These are phyloP conservation scores for Micropoecilia bifurca DNA, from an alignment of 2,797 vertebrate species.

Conservation along the genomic window DNA sequence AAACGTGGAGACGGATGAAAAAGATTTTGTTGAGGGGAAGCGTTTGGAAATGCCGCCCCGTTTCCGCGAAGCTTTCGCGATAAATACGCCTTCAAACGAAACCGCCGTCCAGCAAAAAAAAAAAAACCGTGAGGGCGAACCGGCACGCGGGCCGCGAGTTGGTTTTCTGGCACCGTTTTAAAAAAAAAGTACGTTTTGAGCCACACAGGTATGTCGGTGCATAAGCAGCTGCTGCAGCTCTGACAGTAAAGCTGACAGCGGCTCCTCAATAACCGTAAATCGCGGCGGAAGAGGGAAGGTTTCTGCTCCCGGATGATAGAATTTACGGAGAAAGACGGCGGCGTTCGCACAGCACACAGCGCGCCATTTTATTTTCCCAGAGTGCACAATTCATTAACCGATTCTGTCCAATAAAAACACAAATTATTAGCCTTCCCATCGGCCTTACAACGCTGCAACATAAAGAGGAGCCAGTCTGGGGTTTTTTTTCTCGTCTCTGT, in stretches of 20 bases:
- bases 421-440: slow-evolving; percentile 35
- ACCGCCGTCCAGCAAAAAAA: neutral
- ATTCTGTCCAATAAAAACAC: slow-evolving; percentile 58
- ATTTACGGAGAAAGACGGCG: slow-evolving; percentile 57
- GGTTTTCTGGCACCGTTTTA: slow-evolving; percentile 1
- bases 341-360: slow-evolving; percentile 61
- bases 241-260: slow-evolving; percentile 37
- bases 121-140: slow-evolving; percentile 8
- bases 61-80: neutral
- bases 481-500: neutral
- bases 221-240: neutral
- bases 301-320: slow-evolving; percentile 18
- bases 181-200: neutral
- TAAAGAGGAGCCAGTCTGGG: slow-evolving; percentile 30
- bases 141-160: neutral
- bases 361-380: slow-evolving; percentile 65
- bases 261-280: slow-evolving; percentile 48
- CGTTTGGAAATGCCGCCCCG: slow-evolving; percentile 1
- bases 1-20: slow-evolving; percentile 26
- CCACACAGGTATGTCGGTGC: neutral
- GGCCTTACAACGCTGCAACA: slow-evolving; percentile 46
- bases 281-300: slow-evolving; percentile 25
- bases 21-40: neutral
- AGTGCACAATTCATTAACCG: slow-evolving; percentile 65
- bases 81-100: slow-evolving; percentile 31